A percentile compares a stretch with the other conserved stretches of the same genome.
These are phyloP conservation scores for Pteronura brasiliensis DNA, from an alignment of 2,113 vertebrate species.

Conservation along the genomic window DNA sequence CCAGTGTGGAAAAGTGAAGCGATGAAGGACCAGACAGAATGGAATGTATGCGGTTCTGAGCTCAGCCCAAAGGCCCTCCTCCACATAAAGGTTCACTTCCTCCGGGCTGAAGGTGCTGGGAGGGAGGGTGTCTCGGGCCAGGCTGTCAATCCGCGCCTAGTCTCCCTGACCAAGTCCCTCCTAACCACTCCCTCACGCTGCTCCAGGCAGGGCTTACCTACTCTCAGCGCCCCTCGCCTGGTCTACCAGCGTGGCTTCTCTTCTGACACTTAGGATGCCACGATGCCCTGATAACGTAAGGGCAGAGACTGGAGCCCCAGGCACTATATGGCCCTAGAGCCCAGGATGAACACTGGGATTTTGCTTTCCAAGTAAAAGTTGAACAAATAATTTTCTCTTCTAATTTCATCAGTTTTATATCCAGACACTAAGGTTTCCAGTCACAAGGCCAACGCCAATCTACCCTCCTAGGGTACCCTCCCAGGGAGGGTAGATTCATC, in stretches of 20 bases:
- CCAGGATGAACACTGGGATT: neutral
- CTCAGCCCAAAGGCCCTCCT: neutral
- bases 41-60: neutral
- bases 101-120: neutral
- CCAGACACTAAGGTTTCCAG: neutral
- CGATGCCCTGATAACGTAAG: fast-evolving
- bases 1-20: neutral
- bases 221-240: neutral
- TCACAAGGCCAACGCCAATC: neutral
- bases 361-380: neutral
- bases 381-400: neutral
- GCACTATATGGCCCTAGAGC: fast-evolving
- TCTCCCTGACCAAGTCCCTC: fast-evolving
- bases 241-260: neutral
- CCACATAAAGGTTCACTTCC: neutral
- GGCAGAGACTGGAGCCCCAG: neutral
- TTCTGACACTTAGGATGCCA: neutral
- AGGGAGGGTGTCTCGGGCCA: neutral
- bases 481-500: neutral
- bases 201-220: neutral
- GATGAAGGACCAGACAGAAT: neutral
- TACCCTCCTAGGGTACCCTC: too few relatives aligned
- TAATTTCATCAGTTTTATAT: neutral
- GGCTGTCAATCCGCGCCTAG: neutral
- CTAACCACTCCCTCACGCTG: neutral